Percentiles rank a stretch among this genome's conserved stretches.
phyloP scores from a whole-genome alignment of 1,140 invertebrate species.

The Cylas formicarius region DNA sequence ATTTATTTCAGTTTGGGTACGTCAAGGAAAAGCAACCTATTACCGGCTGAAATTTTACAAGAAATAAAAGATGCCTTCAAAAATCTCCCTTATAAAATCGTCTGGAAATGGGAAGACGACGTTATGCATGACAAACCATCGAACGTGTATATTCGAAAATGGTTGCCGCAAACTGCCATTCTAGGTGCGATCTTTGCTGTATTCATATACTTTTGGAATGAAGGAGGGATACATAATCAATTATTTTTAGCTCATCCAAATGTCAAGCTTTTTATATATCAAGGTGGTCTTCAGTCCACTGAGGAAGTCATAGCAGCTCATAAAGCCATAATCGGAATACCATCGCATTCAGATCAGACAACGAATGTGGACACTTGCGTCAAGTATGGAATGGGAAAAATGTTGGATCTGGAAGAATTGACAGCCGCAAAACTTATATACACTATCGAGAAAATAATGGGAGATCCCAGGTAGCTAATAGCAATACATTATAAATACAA shows the following conservation, averaged over 20 bases:
- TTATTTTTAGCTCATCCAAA: slow-evolving; percentile 41
- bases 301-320: slow-evolving; percentile 45
- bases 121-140: slow-evolving; percentile 34
- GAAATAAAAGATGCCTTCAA: slow-evolving; percentile 43
- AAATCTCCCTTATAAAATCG: slow-evolving; percentile 44
- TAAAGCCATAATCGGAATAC: slow-evolving; percentile 47
- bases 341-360: slow-evolving; percentile 39
- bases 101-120: slow-evolving; percentile 50
- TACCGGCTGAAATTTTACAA: slow-evolving; percentile 38
- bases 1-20: slow-evolving; percentile 49
- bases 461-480: slow-evolving; percentile 19
- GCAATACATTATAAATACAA: too few species aligned
- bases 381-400: slow-evolving; percentile 31
- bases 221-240: background rate
- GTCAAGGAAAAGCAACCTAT: slow-evolving; percentile 40
- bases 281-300: slow-evolving; percentile 47
- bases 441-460: slow-evolving; percentile 20
- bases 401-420: slow-evolving; percentile 24
- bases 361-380: slow-evolving; percentile 32
- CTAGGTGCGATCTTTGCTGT: slow-evolving; percentile 40
- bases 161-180: slow-evolving; percentile 48
- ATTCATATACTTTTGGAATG: background rate
- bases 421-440: slow-evolving; percentile 13
- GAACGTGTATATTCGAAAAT: slow-evolving; percentile 47
- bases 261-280: slow-evolving; percentile 44